phyloP scores from a whole-genome alignment of 2,888 invertebrate species.

The Ischnura elegans region DNA sequence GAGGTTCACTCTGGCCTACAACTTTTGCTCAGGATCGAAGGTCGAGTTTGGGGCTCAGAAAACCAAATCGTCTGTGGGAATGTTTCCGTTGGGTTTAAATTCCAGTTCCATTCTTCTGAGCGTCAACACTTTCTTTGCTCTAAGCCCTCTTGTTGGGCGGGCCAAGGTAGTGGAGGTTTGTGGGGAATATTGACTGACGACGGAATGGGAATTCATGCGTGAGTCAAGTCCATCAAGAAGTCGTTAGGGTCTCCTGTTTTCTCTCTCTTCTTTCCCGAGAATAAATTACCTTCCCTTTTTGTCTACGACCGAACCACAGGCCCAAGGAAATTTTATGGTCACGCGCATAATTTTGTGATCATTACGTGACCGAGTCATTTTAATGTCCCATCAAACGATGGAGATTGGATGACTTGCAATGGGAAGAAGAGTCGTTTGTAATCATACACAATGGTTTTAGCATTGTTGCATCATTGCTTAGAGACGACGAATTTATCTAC shows the following conservation, averaged over 20 bases:
- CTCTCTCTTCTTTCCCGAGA: not conserved
- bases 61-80: not conserved
- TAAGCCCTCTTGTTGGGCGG: not conserved
- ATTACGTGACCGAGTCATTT: not conserved
- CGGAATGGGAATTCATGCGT: not conserved
- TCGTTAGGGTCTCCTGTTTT: not conserved
- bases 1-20: no score
- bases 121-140: not conserved
- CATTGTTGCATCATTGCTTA: not conserved
- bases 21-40: no score
- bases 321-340: not conserved
- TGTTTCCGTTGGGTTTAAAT: not conserved
- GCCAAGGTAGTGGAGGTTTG: not conserved
- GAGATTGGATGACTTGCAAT: not conserved
- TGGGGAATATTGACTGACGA: not conserved
- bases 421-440: not conserved
- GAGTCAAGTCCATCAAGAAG: slow-evolving; percentile 18
- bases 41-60: no score
- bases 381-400: not conserved
- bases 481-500: not conserved
- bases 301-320: not conserved
- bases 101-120: not conserved
- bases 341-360: slow-evolving; percentile 14
- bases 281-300: not conserved
- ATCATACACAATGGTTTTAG: no score